Evolutionary conservation across 1,140 invertebrate genomes (phyloP).

Genomic region (Samia ricini): DNA sequence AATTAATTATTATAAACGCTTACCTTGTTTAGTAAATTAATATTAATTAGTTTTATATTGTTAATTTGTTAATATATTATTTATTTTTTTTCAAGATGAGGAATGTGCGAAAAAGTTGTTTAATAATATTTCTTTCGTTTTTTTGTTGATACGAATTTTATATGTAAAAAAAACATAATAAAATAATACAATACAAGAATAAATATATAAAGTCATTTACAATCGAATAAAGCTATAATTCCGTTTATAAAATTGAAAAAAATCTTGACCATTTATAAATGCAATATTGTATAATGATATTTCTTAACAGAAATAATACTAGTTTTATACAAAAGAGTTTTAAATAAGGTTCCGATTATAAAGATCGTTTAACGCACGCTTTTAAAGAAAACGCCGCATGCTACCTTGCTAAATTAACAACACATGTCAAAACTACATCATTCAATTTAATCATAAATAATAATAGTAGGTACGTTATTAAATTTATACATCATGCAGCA

Average conservation of each 20-base stretch:
- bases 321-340: too few species aligned
- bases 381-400: background rate
- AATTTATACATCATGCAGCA: background rate
- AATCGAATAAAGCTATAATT: too few species aligned
- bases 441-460: background rate
- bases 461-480: background rate
- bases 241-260: too few species aligned
- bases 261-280: too few species aligned
- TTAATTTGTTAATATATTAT: background rate
- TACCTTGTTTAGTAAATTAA: constrained; percentile 1
- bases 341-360: background rate
- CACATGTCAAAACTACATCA: background rate
- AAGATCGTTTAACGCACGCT: background rate
- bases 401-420: background rate
- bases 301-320: too few species aligned
- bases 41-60: background rate
- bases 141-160: too few species aligned
- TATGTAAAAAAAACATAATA: too few species aligned
- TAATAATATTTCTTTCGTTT: background rate
- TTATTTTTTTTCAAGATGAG: constrained; percentile 33
- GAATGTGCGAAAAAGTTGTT: constrained; percentile 70
- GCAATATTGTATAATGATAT: too few species aligned
- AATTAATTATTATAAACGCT: too few species aligned
- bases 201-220: too few species aligned
- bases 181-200: too few species aligned